Conservation (phyloP, 1,140 invertebrate species). For the Ips nitidus region DNA sequence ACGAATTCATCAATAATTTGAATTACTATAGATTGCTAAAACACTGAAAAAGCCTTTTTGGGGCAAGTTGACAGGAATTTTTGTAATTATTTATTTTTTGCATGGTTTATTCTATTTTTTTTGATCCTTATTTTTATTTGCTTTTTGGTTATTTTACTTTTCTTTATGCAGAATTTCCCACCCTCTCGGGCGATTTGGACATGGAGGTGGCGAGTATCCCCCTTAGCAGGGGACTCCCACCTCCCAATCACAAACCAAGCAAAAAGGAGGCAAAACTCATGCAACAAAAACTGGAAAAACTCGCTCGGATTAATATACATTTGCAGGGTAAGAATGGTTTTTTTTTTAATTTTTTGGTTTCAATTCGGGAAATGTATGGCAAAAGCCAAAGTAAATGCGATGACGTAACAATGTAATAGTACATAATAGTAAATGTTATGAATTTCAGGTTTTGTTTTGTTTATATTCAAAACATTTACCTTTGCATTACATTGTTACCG, state of each 20-base stretch:
- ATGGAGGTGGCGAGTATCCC: conserved; percentile 53
- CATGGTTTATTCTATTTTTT: not conserved
- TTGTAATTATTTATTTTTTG: too few species aligned
- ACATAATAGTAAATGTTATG: too few species aligned
- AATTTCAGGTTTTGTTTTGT: too few species aligned
- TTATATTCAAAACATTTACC: too few species aligned
- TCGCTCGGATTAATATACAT: conserved; percentile 83
- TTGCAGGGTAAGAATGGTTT: conserved; percentile 71
- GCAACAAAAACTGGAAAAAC: conserved; percentile 69
- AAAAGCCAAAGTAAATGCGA: too few species aligned
- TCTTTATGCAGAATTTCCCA: conserved; percentile 48
- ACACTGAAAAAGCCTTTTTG: too few species aligned
- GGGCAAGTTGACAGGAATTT: too few species aligned
- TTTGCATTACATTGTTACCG: too few species aligned
- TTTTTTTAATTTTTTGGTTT: conserved; percentile 12
- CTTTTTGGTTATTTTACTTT: conserved; percentile 44
- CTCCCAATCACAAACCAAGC: conserved; percentile 48
- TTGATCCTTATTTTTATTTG: conserved; percentile 7
- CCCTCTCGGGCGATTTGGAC: conserved; percentile 45
- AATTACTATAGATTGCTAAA: too few species aligned
- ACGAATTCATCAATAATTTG: too few species aligned
- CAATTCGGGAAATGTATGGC: not conserved
- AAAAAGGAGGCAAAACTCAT: conserved; percentile 64
- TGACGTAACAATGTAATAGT: too few species aligned
- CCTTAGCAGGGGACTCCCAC: conserved; percentile 42